Evolutionary conservation across 2,797 vertebrate species (phyloP), one percentile per base, ranked within the genome.

Genomic region (Melanotaenia parkinsoni): DNA sequence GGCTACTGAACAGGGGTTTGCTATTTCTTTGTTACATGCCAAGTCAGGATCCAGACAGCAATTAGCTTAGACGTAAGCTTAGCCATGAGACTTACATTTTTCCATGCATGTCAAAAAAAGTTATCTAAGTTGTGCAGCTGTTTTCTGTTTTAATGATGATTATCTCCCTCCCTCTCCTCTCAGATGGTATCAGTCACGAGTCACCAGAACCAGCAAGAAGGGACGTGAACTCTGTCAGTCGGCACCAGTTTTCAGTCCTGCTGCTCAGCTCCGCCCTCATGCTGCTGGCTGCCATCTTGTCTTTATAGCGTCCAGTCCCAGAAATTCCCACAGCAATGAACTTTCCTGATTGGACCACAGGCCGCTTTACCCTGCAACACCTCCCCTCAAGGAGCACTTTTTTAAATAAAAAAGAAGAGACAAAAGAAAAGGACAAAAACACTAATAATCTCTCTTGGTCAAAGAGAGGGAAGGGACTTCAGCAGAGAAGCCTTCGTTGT

Each of bases 101-200:
- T 47, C 45, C 45, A 47, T 47, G 20, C 20, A 47, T 8, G 20
- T n/a, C 20, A 47, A n/a, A 47, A n/a, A 37, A 43, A 43, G 18
- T 2, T 10, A n/a, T 2, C 20, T 2, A 45, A 20, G 54, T 35
- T 5, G 74, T 54, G 58, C 11, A 51, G 8, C n/a, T 30, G 3
- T 40, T 69, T 53, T 35, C 1, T 22, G 13, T 3, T 2, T 58
- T n/a, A 72, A 38, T 9, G 11, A 40, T n/a, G 5, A n/a, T 43
- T 0, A 47, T 47, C 62, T n/a, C n/a, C 2, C 11, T 63, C 11
- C 63, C 7, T 61, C 20, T 33, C 2, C 0, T 35, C 18, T 58
- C 93, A 99, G 97, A 99, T 87, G 98, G 97, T 85, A 97, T 97
- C 45, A 95, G 96, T 80, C 97, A 97, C 78, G 97, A 99, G 95